Conservation (phyloP, 1,140 invertebrate genomes). For the Melitaea cinxia region DNA sequence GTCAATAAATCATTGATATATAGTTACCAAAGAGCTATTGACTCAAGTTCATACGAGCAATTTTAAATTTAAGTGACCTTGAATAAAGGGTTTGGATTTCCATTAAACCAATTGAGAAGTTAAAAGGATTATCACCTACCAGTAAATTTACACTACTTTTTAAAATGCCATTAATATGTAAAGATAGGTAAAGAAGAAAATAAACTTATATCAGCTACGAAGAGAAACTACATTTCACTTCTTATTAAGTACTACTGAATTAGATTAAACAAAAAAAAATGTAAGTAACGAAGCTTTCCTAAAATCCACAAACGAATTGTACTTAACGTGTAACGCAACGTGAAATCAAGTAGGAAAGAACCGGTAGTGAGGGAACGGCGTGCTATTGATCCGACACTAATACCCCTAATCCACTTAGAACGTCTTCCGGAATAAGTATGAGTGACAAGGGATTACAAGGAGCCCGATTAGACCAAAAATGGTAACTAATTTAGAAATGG, state of each 20-base stretch:
- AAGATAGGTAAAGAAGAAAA: no score
- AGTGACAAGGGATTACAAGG: constrained; percentile 56
- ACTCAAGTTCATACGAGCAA: no score
- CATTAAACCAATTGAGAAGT: no score
- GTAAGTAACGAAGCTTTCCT: background rate
- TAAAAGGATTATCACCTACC: no score
- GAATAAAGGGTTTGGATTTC: no score
- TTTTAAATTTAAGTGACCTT: no score
- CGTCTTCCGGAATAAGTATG: constrained; percentile 62
- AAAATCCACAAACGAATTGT: background rate
- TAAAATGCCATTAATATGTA: no score
- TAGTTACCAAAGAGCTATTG: no score
- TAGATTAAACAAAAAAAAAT: background rate
- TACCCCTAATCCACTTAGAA: constrained; percentile 61
- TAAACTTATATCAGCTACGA: no score
- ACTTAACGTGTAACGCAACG: constrained; percentile 3
- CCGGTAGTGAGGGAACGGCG: constrained; percentile 45
- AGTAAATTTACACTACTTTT: no score
- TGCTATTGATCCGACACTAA: constrained; percentile 61
- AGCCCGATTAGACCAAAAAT: constrained; percentile 28
- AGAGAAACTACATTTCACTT: no score
- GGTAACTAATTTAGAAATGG: constrained; percentile 32
- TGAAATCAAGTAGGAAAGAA: constrained; percentile 33
- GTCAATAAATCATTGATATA: background rate
- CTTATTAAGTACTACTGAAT: no score